Evolutionary conservation across 2,888 invertebrate genomes (phyloP), one percentile per base, ranked within the genome.

Genomic region (Melinaea marsaeus): DNA sequence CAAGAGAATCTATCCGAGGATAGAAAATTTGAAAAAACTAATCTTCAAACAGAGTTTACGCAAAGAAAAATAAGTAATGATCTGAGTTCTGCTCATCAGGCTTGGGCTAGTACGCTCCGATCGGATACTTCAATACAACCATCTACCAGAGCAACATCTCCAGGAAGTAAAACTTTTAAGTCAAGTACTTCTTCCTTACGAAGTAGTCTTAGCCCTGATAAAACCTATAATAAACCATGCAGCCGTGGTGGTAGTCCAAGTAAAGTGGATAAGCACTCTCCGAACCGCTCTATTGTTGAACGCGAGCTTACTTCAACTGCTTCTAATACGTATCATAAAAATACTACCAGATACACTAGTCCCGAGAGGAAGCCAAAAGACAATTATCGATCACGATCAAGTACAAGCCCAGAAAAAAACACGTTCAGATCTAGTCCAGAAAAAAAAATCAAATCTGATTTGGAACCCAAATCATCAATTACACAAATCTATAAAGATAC

Each of bases 21-120:
- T 60, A 81, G 73, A 58, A 85, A 81, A 61, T 78, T 74, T 0
- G 84, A 84, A 37, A 86, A 92, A 71, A 93, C 93, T 3, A 93
- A 93, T 0, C 93, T 94, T 71, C 89, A 92, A 72, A 84, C 88
- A 48, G 93, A 93, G 71, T 93, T 86, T 71, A 85, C 87, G 4
- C 91, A 88, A 58, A 92, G 91, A 69, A 89, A 88, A 71, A 92
- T 94, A 33, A 93, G 93, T 69, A 92, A 92, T 48, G 94, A 94
- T 62, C 90, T 92, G 73, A 95, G 95, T 76, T 93, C 95, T 0
- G 92, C 94, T 1, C 95, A 95, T 75, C 94, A 95, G 71, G 95
- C 95, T 0, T 95, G 95, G 90, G 95, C 94, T 0, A 92, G 94
- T 63, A 94, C 95, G 4, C 84, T 95, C 57, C 92, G 95, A 42